Percentiles rank a stretch among this genome's conserved stretches.
Conservation (phyloP, 2,797 vertebrate species). For the Lacerta viridis region DNA sequence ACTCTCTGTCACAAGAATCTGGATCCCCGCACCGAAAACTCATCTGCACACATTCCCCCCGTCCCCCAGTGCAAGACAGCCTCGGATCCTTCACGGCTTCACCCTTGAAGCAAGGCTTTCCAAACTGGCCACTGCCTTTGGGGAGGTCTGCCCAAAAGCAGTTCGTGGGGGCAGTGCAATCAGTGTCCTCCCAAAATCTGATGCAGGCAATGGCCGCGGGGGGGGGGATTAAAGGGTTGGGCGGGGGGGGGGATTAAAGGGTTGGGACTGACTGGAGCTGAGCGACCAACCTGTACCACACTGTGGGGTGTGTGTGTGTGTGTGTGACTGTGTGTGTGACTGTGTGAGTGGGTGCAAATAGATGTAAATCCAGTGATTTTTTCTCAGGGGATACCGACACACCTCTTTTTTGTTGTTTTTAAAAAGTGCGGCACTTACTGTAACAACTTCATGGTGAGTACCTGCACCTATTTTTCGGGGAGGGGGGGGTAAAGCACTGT, state of each 20-base stretch:
- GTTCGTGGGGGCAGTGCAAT: background rate
- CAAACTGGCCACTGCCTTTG: background rate
- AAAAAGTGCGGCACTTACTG: no score
- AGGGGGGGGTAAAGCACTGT: background rate
- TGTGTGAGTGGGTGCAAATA: no score
- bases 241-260: background rate
- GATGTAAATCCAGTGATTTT: no score
- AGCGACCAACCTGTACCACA: background rate
- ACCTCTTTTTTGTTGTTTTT: no score
- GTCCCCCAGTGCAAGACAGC: no score
- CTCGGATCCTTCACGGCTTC: background rate
- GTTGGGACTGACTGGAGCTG: background rate
- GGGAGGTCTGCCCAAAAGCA: background rate
- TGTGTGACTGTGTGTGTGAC: no score
- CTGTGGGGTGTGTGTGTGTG: no score
- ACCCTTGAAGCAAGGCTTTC: no score
- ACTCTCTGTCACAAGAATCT: background rate
- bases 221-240: background rate
- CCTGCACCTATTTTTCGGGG: no score
- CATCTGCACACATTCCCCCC: no score
- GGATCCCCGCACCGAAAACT: background rate
- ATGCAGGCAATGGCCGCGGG: background rate
- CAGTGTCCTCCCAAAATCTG: background rate
- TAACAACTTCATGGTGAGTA: no score
- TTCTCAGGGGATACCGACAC: no score